Base-by-base conservation (phyloP, 1,140 invertebrate species). In the Episyrphus balteatus region DNA sequence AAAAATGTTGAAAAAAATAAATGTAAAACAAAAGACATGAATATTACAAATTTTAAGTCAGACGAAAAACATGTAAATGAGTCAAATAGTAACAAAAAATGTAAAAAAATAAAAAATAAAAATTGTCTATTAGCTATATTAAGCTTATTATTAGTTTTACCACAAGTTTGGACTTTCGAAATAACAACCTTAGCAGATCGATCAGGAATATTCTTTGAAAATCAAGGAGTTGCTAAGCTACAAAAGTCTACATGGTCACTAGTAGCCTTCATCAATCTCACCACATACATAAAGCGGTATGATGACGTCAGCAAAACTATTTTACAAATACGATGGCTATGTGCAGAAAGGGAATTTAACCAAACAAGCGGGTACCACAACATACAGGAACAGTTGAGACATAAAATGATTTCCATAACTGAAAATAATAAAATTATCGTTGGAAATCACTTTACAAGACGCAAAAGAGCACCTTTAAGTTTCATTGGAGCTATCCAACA, bases 281-380 rank as follows among this genome's bases (percentile, higher is more conserved):
- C n/a, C n/a, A n/a, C n/a, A n/a, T n/a, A n/a, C n/a, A n/a, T n/a
- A n/a, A n/a, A n/a, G n/a, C n/a, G n/a, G n/a, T n/a, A n/a, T n/a
- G n/a, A n/a, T n/a, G n/a, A n/a, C n/a, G n/a, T n/a, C n/a, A 33
- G 46, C 33, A 34, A 34, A 34, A 13, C 31, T 47, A 19, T 47
- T 47, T 13, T 41, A 19, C 12, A 31, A 47, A 14, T 32, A 19
- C 10, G 46, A 40, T 15, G 46, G 17, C 9, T 12, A 15, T 5
- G 46, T 47, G 10, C 15, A 30, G 2, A 15, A 17, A 14, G 17
- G 33, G 26, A 12, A 42, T 40, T 10, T 34, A 38, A 33, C 42
- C 30, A 30, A 41, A 40, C 30, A 47, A 30, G 10, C 8, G 15
- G 7, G 43, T 34, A 13, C 43, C 33, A 18, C n/a, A 19, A 11